Percentiles rank a stretch among this genome's conserved stretches.
phyloP scores from a whole-genome alignment of 1,140 invertebrate species.

The Eufriesea mexicana region DNA sequence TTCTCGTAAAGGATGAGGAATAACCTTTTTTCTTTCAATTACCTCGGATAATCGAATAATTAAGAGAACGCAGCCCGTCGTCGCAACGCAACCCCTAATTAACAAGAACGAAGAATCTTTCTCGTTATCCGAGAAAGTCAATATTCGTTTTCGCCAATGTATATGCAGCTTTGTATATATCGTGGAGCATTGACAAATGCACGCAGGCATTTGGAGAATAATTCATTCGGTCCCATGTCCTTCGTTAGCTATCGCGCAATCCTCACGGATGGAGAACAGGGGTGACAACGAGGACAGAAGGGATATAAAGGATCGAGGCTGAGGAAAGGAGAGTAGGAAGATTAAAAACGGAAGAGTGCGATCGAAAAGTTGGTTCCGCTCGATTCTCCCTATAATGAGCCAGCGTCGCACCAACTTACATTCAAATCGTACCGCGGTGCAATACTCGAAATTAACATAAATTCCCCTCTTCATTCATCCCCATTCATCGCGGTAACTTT shows the following conservation, averaged over 20 bases:
- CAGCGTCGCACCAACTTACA: background rate
- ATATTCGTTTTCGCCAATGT: no score
- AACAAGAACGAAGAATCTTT: no score
- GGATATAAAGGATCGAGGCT: background rate
- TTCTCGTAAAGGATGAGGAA: no score
- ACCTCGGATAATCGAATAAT: background rate
- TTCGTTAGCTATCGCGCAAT: background rate
- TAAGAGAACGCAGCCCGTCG: background rate
- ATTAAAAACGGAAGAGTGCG: background rate
- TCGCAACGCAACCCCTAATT: no score
- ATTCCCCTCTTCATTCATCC: conserved; percentile 17
- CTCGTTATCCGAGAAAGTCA: no score
- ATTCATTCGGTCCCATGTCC: background rate
- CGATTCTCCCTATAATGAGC: conserved; percentile 28
- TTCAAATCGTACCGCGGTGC: conserved; percentile 6
- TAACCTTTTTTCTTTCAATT: background rate
- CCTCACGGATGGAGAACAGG: background rate
- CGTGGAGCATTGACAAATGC: no score
- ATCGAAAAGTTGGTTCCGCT: background rate
- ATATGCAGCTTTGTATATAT: no score
- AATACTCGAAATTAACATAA: conserved; percentile 48
- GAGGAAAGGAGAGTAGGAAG: background rate
- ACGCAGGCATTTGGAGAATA: background rate
- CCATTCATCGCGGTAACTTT: background rate
- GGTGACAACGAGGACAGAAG: background rate